These are phyloP conservation scores for Ectropis grisescens DNA, from an alignment of 1,140 invertebrate genomes.

Conservation along the genomic window DNA sequence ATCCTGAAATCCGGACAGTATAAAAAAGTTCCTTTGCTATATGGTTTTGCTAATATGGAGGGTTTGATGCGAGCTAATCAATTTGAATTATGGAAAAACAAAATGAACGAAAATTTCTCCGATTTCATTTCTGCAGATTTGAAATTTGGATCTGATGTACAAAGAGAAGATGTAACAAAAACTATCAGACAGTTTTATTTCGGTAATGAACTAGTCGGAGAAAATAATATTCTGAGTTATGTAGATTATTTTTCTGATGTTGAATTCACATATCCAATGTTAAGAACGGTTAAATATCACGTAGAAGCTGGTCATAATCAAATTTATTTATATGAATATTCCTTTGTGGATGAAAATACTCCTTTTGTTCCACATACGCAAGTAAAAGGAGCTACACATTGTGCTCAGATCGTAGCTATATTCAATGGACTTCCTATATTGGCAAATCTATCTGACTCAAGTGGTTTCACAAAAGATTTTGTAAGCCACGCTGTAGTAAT, in stretches of 20 bases:
- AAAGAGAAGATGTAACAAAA: not conserved
- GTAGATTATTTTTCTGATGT: constrained; percentile 19
- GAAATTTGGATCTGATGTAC: not conserved
- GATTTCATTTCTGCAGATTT: not conserved
- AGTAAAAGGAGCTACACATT: constrained; percentile 12
- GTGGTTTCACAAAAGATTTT: constrained; percentile 2
- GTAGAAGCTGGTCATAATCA: constrained; percentile 11
- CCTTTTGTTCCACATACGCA: constrained; percentile 7
- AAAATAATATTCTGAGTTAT: constrained; percentile 3
- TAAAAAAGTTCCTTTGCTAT: constrained; percentile 26
- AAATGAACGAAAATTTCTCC: not conserved
- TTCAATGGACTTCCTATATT: no score
- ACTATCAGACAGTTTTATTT: not conserved
- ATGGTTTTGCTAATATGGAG: constrained; percentile 30
- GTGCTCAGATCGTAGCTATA: no score
- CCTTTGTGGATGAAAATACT: constrained; percentile 7
- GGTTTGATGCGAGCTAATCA: constrained; percentile 15
- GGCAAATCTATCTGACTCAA: no score
- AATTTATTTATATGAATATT: constrained; percentile 21
- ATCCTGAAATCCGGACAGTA: constrained; percentile 30
- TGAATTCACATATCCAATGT: constrained; percentile 6
- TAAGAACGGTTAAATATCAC: constrained; percentile 9
- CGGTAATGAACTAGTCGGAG: not conserved
- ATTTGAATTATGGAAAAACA: constrained; percentile 21
- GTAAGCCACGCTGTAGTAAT: constrained; percentile 9